Conservation (phyloP, 1,140 invertebrate species). For the Rhopalosiphum maidis region DNA sequence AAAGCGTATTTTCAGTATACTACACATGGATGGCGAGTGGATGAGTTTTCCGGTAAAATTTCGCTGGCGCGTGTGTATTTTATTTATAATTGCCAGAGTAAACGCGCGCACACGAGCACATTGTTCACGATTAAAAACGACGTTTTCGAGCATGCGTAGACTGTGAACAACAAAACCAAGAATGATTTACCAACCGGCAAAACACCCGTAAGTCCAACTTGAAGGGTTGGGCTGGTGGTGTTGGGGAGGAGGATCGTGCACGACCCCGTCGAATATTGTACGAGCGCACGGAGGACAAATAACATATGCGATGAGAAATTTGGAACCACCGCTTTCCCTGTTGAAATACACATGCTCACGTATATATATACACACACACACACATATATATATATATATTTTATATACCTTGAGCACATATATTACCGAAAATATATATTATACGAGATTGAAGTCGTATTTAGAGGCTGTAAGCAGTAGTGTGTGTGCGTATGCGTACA, state of each 20-base stretch:
- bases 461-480: not conserved
- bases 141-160: not conserved
- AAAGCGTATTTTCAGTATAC: not conserved
- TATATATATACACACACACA: too few species aligned
- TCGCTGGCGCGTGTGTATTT: not conserved
- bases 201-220: not conserved
- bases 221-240: not conserved
- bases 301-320: slow-evolving; percentile 1
- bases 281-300: not conserved
- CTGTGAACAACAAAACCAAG: not conserved
- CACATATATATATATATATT: not conserved
- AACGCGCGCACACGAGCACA: not conserved
- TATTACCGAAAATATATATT: not conserved
- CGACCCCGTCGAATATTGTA: not conserved
- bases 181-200: slow-evolving; percentile 6
- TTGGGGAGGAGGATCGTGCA: not conserved
- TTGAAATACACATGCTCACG: not conserved
- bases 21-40: not conserved
- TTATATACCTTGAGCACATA: not conserved
- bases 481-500: not conserved
- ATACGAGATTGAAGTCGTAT: slow-evolving; percentile 5
- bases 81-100: slow-evolving; percentile 9
- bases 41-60: not conserved
- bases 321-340: not conserved
- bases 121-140: not conserved